Evolutionary conservation across 2,113 vertebrate species (phyloP).

Genomic region (cat (Felis catus)): DNA sequence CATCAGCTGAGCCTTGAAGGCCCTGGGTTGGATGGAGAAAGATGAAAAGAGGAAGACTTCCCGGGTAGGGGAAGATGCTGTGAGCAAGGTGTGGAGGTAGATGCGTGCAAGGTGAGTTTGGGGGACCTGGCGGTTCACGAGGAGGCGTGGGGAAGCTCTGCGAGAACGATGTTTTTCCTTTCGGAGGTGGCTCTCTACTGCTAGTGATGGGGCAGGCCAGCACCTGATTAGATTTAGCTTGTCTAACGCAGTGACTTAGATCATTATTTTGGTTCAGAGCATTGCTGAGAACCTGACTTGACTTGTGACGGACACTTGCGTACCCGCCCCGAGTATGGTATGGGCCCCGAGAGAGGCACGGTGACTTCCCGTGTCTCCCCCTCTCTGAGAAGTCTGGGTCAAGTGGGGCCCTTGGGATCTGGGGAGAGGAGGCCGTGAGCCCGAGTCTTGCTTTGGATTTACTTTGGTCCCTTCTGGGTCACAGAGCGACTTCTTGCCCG

Average conservation of each 20-base stretch:
- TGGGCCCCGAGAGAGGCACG: not conserved
- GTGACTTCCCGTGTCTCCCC: not conserved
- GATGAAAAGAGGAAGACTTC: not conserved
- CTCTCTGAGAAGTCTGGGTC: not conserved
- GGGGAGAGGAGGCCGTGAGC: not conserved
- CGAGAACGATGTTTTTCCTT: not conserved
- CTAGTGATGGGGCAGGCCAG: not conserved
- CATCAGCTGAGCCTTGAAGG: not conserved
- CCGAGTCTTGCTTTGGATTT: not conserved
- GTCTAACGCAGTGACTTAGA: rapidly evolving
- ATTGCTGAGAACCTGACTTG: not conserved
- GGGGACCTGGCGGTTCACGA: rapidly evolving
- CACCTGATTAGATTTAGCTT: not conserved
- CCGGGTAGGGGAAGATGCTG: not conserved
- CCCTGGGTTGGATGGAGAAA: not conserved
- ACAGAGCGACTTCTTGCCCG: not conserved
- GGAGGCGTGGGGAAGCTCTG: not conserved
- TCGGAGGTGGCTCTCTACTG: not conserved
- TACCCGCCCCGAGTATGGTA: rapidly evolving
- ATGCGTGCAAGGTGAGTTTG: not conserved
- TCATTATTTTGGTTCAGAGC: not conserved
- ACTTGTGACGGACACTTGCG: not conserved
- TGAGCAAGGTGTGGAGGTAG: not conserved
- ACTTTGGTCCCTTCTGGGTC: conserved; percentile 13
- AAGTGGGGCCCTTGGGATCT: not conserved